Base-by-base conservation (phyloP, 2,797 vertebrate species). In the Cottoperca gobio region DNA sequence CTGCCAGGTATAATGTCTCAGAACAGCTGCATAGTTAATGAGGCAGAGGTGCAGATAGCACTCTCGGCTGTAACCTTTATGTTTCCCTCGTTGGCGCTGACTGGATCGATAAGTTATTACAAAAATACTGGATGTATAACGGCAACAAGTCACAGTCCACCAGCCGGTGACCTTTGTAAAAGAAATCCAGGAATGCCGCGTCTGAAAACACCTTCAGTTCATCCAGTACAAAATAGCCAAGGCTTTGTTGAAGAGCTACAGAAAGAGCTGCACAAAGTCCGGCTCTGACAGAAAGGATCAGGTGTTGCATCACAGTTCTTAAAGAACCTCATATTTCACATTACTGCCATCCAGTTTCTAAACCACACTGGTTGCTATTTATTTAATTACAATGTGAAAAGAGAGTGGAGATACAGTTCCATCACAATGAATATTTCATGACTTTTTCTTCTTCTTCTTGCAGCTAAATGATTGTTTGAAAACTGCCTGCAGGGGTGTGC, bases 161-260 rank as follows among this genome's bases (percentile, higher is more conserved):
- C 88, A 88, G 82, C 61, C 66, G 61, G 50, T 94, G 93, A 92
- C 94, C 94, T 95, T 94, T 85, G 88, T 52, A 65, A 76, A 77
- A 66, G 81, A 81, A 86, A 84, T 68, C 24, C 74, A 72, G 53
- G 73, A 61, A 86, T 74, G 75, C 48, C 52, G 69, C 46, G 19
- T 81, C 53, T 67, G 60, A 65, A 79, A 81, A 57, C 66, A 52
- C 26, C 26, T 63, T 31, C 8, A 7, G 37, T 24, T 8, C 31
- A 39, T 60, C 35, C 11, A 8, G 39, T 21, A 6, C 58, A 62
- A 58, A 42, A 52, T 2, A 28, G 46, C 19, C 4, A 2, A 49
- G 53, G 60, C 50, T 76, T 68, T 59, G 48, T 21, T 52, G 54
- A 31, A 50, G 35, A n/a, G 33, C 49, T 46, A 3, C 31, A 64